Conservation (phyloP, 2,113 vertebrate species). For the Passer montanus region DNA sequence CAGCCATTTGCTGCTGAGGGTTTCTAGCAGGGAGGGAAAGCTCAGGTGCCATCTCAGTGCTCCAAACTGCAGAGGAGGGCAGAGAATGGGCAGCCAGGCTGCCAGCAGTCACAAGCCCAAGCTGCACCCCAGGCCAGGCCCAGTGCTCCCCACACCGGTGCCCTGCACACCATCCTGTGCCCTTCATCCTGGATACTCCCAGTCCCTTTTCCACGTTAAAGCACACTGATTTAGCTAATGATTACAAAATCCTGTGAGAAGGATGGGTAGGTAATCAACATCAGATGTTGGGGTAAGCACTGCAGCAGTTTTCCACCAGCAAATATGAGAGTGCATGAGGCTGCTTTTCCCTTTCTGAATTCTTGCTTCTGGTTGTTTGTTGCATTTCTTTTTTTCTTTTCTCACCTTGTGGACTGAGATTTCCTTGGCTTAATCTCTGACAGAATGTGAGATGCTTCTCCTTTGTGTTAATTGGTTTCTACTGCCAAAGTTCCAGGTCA, state of each 20-base stretch:
- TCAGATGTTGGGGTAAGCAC: neutral
- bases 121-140: neutral
- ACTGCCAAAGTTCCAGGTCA: neutral
- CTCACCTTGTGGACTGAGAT: neutral
- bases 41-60: neutral
- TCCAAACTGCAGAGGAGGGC: accelerated
- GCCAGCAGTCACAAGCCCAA: accelerated
- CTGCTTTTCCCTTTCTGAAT: neutral
- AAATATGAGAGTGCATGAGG: neutral
- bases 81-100: neutral
- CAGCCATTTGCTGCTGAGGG: neutral
- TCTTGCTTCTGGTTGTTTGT: neutral
- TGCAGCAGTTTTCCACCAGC: neutral
- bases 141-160: no score
- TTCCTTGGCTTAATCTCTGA: neutral
- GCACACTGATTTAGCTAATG: neutral
- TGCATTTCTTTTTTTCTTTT: neutral
- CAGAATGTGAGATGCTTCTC: neutral
- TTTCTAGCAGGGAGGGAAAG: neutral
- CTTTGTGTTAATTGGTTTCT: neutral
- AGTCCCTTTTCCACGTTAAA: neutral
- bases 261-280: neutral
- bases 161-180: no score
- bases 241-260: neutral
- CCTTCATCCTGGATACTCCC: neutral